A percentile compares a stretch with the other conserved stretches of the same genome.
These are phyloP conservation scores for Gadopsis bispinosus DNA, from an alignment of 2,797 vertebrate genomes.

Conservation along the genomic window DNA sequence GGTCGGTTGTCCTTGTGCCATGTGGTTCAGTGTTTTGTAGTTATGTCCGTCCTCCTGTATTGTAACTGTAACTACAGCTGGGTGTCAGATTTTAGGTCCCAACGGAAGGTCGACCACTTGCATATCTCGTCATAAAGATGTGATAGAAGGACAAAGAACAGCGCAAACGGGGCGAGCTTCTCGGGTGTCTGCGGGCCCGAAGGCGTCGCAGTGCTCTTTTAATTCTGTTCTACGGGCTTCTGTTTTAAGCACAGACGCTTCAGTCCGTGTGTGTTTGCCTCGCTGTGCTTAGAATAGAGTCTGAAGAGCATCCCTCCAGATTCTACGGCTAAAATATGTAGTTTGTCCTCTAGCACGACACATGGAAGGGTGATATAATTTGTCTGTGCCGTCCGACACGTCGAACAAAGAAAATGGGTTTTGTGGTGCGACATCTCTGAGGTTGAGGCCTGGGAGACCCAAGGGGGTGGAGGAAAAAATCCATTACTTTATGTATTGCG, in stretches of 20 bases:
- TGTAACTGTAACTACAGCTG: too few species aligned
- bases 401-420: not conserved
- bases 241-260: not conserved
- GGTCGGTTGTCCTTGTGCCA: slow-evolving; percentile 12
- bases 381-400: not conserved
- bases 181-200: not conserved
- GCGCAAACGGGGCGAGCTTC: not conserved
- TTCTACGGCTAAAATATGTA: not conserved
- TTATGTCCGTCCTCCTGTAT: not conserved
- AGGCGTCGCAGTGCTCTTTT: not conserved
- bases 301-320: not conserved
- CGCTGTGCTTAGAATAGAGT: not conserved
- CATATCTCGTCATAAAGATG: not conserved
- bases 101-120: too few species aligned
- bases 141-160: not conserved
- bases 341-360: not conserved
- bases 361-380: not conserved
- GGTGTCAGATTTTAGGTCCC: not conserved
- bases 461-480: too few species aligned
- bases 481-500: too few species aligned
- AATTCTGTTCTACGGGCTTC: not conserved
- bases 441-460: too few species aligned
- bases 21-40: not conserved
- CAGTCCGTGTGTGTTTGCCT: not conserved
- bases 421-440: too few species aligned